phyloP scores from a whole-genome alignment of 2,113 vertebrate genomes.

The Crotophaga sulcirostris region DNA sequence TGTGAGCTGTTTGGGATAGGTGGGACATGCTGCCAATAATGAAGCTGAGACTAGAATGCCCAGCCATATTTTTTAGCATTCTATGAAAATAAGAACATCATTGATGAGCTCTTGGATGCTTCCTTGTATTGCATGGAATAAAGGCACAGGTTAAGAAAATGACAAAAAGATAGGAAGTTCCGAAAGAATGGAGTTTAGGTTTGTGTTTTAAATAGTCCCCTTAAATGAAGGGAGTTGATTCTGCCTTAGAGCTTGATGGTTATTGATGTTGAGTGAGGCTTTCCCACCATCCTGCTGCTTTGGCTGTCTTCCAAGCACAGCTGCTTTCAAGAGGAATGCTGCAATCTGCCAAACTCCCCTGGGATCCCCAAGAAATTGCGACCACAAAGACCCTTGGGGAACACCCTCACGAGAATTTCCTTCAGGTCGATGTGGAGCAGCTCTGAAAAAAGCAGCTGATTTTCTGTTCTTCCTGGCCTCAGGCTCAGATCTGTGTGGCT shows the following conservation, averaged over 20 bases:
- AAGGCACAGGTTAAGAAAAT: not conserved
- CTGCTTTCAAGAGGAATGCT: constrained; percentile 8
- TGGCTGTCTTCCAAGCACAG: constrained; percentile 40
- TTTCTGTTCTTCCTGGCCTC: not conserved
- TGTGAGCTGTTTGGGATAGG: not conserved
- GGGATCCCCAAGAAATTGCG: not conserved
- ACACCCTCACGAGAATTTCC: not conserved
- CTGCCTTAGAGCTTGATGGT: not conserved
- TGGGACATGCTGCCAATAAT: not conserved
- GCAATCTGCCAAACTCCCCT: not conserved
- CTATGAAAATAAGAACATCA: not conserved
- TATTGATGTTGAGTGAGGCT: not conserved
- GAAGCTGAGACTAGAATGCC: not conserved
- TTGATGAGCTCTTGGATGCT: not conserved
- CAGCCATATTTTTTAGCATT: not conserved
- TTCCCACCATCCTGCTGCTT: constrained; percentile 46
- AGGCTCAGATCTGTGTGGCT: not conserved
- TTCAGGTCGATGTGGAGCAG: not conserved
- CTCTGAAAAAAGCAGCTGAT: constrained; percentile 19
- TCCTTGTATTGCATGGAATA: not conserved
- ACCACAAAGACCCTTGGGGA: constrained; percentile 25
- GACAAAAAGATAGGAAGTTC: not conserved
- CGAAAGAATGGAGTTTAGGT: not conserved
- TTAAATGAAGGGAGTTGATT: not conserved
- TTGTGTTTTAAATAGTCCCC: not conserved